phyloP scores from a whole-genome alignment of 2,113 vertebrate genomes.

The Holacanthus passer region DNA sequence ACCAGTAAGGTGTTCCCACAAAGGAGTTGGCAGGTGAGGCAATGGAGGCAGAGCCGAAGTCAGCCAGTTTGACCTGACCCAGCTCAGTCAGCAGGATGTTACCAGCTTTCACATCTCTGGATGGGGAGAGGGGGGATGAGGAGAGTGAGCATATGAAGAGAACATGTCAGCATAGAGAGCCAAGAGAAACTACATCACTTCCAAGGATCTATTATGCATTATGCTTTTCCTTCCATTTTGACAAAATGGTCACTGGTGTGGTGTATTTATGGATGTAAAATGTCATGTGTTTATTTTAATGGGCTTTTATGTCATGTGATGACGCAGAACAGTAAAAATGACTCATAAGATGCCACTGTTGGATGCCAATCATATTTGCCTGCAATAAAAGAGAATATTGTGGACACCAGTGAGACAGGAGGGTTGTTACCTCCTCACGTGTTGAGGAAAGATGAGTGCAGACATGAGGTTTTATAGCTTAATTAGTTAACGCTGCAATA shows the following conservation, averaged over 20 bases:
- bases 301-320: background rate
- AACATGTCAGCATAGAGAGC: background rate
- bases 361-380: constrained; percentile 11
- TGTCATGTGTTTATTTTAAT: background rate
- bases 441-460: background rate
- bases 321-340: background rate
- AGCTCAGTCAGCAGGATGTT: constrained; percentile 99
- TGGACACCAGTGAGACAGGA: too few species aligned
- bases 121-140: background rate
- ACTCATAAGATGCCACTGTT: background rate
- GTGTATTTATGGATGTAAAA: constrained; percentile 16
- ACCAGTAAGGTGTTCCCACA: constrained; percentile 99
- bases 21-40: constrained; percentile 98
- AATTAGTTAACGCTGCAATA: constrained; percentile 21
- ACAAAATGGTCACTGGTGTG: background rate
- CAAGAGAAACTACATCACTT: background rate
- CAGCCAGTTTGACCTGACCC: constrained; percentile 97
- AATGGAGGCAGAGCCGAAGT: constrained; percentile 99
- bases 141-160: background rate
- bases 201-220: background rate
- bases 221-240: background rate
- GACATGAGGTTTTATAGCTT: constrained; percentile 34
- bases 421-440: too few species aligned
- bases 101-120: constrained; percentile 98
- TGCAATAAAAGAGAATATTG: constrained; percentile 16